These are phyloP conservation scores for Porites evermanni DNA, from an alignment of 92 coral and sea anemone species.

Conservation along the genomic window DNA sequence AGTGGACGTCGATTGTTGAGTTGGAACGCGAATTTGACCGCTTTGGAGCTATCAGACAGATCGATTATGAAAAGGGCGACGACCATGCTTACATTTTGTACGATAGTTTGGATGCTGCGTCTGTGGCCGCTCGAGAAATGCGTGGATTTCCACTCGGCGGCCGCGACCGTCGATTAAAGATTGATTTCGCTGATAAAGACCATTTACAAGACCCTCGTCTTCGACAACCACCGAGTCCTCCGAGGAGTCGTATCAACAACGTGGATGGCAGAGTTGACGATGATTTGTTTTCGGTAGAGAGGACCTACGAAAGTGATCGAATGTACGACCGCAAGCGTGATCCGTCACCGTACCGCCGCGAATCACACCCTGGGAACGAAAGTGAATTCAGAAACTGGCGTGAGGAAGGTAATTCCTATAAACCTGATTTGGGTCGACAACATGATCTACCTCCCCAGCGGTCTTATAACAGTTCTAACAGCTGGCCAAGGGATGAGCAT, in stretches of 20 bases:
- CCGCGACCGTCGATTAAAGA: slow-evolving; percentile 93
- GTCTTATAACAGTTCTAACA: slow-evolving; percentile 60
- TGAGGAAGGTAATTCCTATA: slow-evolving; percentile 64
- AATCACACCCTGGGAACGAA: slow-evolving; percentile 66
- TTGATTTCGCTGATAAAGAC: slow-evolving; percentile 98
- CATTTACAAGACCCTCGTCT: slow-evolving; percentile 94
- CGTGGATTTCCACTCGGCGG: slow-evolving; percentile 96
- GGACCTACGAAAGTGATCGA: slow-evolving; percentile 83
- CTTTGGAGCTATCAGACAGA: slow-evolving; percentile 98
- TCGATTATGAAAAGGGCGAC: slow-evolving; percentile 95
- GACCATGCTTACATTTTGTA: slow-evolving; percentile 99
- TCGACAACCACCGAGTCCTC: slow-evolving; percentile 76
- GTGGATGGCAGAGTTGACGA: slow-evolving; percentile 70
- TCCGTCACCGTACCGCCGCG: slow-evolving; percentile 78
- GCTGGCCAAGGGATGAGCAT: slow-evolving; percentile 79
- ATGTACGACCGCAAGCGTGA: slow-evolving; percentile 82
- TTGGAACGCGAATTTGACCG: slow-evolving; percentile 99
- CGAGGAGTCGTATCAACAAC: slow-evolving; percentile 79
- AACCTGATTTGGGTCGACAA: slow-evolving; percentile 72
- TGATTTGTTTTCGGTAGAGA: slow-evolving; percentile 69
- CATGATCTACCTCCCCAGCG: slow-evolving; percentile 64
- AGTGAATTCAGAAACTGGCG: slow-evolving; percentile 82
- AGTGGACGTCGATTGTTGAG: slow-evolving; percentile 95
- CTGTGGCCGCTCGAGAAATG: slow-evolving; percentile 99
- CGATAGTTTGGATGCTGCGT: slow-evolving; percentile 99